These are phyloP conservation scores for Podarcis lilfordi DNA, from an alignment of 2,797 vertebrate genomes.

Conservation along the genomic window DNA sequence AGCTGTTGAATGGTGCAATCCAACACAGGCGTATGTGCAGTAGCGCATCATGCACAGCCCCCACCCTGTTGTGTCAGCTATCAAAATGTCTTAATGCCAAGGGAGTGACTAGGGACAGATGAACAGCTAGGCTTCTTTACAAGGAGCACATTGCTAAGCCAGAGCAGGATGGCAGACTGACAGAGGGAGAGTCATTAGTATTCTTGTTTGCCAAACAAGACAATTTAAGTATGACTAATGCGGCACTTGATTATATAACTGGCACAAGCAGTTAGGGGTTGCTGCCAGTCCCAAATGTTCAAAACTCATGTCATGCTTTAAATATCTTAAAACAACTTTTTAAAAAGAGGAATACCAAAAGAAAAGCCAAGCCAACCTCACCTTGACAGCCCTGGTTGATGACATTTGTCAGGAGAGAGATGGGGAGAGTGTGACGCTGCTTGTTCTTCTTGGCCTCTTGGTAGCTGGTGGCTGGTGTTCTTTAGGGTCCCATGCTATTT, in stretches of 20 bases:
- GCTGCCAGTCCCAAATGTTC: slow-evolving; percentile 29
- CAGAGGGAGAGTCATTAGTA: slow-evolving; percentile 20
- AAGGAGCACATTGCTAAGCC: background rate
- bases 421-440: too few species aligned
- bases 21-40: background rate
- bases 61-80: too few species aligned
- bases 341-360: background rate
- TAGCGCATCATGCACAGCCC: background rate
- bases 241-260: slow-evolving; percentile 17
- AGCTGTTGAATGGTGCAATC: too few species aligned
- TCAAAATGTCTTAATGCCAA: background rate
- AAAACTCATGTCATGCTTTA: slow-evolving; percentile 1
- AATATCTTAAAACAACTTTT: background rate
- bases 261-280: background rate
- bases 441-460: too few species aligned
- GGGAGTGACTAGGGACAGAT: too few species aligned
- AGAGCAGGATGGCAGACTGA: background rate
- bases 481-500: too few species aligned
- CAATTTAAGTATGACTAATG: slow-evolving; percentile 17
- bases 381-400: too few species aligned
- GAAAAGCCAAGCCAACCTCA: background rate
- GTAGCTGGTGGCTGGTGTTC: too few species aligned
- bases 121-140: background rate
- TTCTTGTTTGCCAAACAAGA: slow-evolving; percentile 29
- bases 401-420: too few species aligned